Percentiles rank a stretch among this genome's conserved stretches.
These are phyloP conservation scores for Fistularia commersonii DNA, from an alignment of 2,797 vertebrate genomes.

Conservation along the genomic window DNA sequence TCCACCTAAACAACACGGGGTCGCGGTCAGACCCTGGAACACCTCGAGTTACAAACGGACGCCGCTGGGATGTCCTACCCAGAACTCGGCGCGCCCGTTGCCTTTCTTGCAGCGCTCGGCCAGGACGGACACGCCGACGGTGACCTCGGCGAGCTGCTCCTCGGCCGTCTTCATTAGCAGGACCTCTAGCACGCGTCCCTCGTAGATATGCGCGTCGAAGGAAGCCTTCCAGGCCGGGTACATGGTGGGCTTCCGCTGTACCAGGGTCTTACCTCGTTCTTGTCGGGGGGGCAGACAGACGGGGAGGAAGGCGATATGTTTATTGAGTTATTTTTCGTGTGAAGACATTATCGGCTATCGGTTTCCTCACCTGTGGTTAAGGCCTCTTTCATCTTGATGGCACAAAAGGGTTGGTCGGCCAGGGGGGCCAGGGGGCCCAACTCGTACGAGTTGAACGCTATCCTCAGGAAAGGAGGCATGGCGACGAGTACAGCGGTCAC, in stretches of 20 bases:
- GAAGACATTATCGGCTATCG: too few species aligned
- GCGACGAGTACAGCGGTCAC: conserved; percentile 45
- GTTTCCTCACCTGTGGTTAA: conserved; percentile 85
- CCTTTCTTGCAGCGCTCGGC: conserved; percentile 97
- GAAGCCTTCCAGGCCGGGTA: conserved; percentile 93
- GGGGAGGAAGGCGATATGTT: not conserved
- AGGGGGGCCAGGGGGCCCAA: conserved; percentile 77
- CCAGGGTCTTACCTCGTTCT: conserved; percentile 95
- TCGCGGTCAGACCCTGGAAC: conserved; percentile 14
- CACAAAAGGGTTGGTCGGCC: conserved; percentile 87
- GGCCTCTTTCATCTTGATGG: conserved; percentile 96
- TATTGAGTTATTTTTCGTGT: not conserved
- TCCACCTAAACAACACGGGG: conserved; percentile 81
- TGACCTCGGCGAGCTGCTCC: conserved; percentile 90
- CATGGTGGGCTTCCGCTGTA: conserved; percentile 97
- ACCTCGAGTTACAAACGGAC: conserved; percentile 1
- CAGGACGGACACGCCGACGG: conserved; percentile 91
- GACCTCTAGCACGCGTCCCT: conserved; percentile 94
- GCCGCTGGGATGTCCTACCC: conserved; percentile 75
- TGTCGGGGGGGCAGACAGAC: conserved; percentile 2
- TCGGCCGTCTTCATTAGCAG: conserved; percentile 93
- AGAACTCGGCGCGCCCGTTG: conserved; percentile 93
- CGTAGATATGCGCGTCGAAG: conserved; percentile 95
- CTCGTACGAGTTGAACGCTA: conserved; percentile 91
- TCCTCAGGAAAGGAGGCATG: conserved; percentile 97